phyloP scores from a whole-genome alignment of 2,113 vertebrate species.

The Leptocoma aspasia region DNA sequence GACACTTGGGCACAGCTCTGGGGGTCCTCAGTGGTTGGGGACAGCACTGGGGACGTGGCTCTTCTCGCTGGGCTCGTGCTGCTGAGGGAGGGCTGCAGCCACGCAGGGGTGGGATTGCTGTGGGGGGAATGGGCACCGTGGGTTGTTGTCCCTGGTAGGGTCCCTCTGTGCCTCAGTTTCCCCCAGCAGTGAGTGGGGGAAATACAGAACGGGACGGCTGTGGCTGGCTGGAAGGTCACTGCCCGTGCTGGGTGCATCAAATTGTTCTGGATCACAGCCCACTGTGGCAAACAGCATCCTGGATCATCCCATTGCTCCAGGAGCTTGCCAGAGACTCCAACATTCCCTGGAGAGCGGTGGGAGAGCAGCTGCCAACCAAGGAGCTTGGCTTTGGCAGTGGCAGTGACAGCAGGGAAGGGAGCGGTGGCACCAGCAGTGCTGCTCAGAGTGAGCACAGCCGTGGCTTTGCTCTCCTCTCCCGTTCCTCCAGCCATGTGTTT shows the following conservation, averaged over 20 bases:
- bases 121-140: neutral
- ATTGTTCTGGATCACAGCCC: rapidly evolving
- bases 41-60: neutral
- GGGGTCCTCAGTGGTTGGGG: rapidly evolving
- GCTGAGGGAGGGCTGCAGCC: neutral
- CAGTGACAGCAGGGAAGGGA: neutral
- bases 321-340: neutral
- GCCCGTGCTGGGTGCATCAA: rapidly evolving
- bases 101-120: neutral
- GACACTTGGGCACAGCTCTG: neutral
- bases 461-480: neutral
- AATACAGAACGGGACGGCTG: rapidly evolving
- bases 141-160: rapidly evolving
- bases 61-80: rapidly evolving
- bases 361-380: neutral
- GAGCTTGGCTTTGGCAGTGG: rapidly evolving
- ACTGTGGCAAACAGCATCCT: neutral
- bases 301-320: rapidly evolving
- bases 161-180: neutral
- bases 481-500: rapidly evolving
- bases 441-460: rapidly evolving
- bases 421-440: rapidly evolving
- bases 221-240: neutral
- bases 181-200: neutral
- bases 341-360: neutral